phyloP scores from a whole-genome alignment of 2,888 invertebrate species.

The Epirrita christyi region DNA sequence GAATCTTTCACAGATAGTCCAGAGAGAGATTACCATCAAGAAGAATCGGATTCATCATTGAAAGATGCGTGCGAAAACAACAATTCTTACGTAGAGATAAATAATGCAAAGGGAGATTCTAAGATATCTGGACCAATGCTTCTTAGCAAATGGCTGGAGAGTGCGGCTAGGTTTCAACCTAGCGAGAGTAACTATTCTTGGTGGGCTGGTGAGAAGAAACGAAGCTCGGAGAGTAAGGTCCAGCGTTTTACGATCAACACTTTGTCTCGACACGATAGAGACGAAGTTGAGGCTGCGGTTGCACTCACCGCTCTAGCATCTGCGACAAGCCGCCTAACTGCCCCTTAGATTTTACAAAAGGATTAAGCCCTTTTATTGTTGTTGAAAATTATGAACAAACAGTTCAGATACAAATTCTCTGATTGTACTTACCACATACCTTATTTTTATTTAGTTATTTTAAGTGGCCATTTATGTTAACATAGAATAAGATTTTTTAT shows the following conservation, averaged over 20 bases:
- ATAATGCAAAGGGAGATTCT: conserved; percentile 42
- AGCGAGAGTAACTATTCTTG: conserved; percentile 89
- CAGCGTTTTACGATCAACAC: conserved; percentile 59
- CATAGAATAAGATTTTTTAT: conserved; percentile 24
- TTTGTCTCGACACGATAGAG: conserved; percentile 84
- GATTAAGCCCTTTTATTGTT: background rate
- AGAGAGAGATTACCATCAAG: conserved; percentile 59
- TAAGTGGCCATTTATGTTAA: conserved; percentile 23
- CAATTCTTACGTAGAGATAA: conserved; percentile 57
- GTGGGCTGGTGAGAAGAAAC: conserved; percentile 80
- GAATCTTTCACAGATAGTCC: conserved; percentile 59
- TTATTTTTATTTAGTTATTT: conserved; percentile 15
- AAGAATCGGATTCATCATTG: conserved; percentile 64
- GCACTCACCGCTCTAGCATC: conserved; percentile 88
- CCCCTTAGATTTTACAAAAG: conserved; percentile 31
- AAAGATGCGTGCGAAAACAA: conserved; percentile 69
- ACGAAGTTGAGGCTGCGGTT: conserved; percentile 91
- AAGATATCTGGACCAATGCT: conserved; percentile 84
- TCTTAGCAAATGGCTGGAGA: conserved; percentile 90
- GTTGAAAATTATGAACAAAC: background rate
- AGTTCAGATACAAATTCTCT: conserved; percentile 7
- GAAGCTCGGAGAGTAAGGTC: conserved; percentile 58
- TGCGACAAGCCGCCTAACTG: conserved; percentile 62
- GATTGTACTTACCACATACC: conserved; percentile 9
- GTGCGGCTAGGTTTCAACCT: conserved; percentile 89